phyloP scores from a whole-genome alignment of 2,888 invertebrate species.

The Lamellibrachia columna region DNA sequence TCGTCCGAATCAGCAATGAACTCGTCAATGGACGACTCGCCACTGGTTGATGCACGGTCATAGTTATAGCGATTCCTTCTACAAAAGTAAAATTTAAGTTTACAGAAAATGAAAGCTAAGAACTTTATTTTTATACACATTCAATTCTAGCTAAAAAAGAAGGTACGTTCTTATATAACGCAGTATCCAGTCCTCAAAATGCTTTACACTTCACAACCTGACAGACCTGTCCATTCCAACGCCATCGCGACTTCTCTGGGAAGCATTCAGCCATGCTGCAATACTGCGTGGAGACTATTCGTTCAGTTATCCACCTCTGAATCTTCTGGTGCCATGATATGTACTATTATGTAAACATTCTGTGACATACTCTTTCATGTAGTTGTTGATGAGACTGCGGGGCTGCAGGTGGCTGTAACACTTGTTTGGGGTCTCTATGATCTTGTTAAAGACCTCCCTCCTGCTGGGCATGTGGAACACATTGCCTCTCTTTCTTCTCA shows the following conservation, averaged over 20 bases:
- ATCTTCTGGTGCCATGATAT: neutral
- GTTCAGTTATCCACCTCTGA: no score
- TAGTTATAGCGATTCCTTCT: neutral
- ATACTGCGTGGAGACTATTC: no score
- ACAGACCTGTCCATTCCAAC: no score
- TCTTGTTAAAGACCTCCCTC: neutral
- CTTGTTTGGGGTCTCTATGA: neutral
- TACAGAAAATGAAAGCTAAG: neutral
- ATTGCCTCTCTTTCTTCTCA: neutral
- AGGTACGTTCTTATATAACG: no score
- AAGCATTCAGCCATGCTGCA: no score
- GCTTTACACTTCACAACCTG: no score
- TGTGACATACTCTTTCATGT: neutral
- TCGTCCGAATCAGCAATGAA: neutral
- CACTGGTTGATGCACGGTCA: neutral
- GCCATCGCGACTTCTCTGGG: no score
- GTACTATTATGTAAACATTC: neutral
- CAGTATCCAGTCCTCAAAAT: no score
- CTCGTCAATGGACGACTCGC: neutral
- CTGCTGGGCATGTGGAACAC: neutral
- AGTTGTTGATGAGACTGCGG: neutral
- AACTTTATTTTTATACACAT: neutral
- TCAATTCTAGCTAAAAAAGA: neutral
- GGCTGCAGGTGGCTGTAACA: neutral
- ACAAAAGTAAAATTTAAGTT: neutral